Conservation (phyloP, 1,140 invertebrate species). For the Eubasilissa regina region DNA sequence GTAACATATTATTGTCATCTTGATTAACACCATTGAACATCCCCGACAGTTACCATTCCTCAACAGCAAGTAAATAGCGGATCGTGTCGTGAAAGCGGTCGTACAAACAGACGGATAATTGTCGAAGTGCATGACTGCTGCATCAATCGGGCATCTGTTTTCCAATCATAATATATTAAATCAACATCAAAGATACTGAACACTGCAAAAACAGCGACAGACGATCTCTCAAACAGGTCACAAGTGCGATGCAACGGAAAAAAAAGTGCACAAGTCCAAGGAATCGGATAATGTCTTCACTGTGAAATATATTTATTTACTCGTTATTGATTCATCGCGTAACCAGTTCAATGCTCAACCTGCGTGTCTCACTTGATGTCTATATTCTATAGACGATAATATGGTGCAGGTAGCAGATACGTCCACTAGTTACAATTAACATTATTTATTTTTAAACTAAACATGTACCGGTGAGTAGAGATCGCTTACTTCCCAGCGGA, state of each 20-base stretch:
- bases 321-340: no score
- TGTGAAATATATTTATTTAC: no score
- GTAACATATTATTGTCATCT: no score
- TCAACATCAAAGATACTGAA: conserved; percentile 15
- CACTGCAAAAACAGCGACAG: conserved; percentile 1
- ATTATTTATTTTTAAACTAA: no score
- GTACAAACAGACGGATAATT: conserved; percentile 34
- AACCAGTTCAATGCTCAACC: no score
- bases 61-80: conserved; percentile 21
- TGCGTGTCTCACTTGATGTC: no score
- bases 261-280: conserved; percentile 6
- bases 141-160: conserved; percentile 26
- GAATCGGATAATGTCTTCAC: conserved; percentile 17
- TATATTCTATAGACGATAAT: no score
- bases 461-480: no score
- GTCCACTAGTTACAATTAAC: no score
- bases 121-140: conserved; percentile 35
- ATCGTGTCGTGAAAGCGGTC: conserved; percentile 37
- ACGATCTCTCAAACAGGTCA: not conserved
- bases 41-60: conserved; percentile 3
- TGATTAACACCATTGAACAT: not conserved
- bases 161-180: conserved; percentile 3
- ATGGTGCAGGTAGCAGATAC: no score
- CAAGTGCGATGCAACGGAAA: not conserved
- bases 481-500: no score